Conservation (phyloP, 2,888 invertebrate species). For the Aspidapion aeneum region DNA sequence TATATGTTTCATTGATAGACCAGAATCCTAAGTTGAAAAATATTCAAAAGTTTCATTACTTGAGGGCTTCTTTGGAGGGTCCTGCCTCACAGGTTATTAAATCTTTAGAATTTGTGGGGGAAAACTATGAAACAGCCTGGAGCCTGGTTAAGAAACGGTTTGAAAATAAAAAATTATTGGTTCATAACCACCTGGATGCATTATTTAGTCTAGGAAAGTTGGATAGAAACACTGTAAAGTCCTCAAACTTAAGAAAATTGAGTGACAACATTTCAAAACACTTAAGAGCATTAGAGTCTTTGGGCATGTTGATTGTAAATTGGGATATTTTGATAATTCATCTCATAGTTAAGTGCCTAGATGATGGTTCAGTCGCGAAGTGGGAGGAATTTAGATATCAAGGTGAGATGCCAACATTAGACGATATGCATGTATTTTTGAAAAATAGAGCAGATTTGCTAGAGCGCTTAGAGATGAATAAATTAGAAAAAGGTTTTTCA, state of each 20-base stretch:
- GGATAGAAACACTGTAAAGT: no score
- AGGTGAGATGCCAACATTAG: constrained; percentile 2
- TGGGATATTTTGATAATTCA: constrained; percentile 20
- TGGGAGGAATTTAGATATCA: constrained; percentile 4
- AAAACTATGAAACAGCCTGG: constrained; percentile 22
- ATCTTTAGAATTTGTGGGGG: no score
- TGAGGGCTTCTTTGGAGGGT: no score
- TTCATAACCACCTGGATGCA: constrained; percentile 16
- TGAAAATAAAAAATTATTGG: constrained; percentile 18
- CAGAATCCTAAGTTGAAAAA: no score
- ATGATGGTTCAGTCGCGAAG: constrained; percentile 7
- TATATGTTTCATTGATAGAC: no score
- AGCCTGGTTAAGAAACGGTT: constrained; percentile 15
- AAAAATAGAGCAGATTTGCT: no score
- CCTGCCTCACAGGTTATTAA: no score
- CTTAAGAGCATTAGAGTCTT: constrained; percentile 12
- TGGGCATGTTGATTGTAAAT: constrained; percentile 7
- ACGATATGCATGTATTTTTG: constrained; percentile 12
- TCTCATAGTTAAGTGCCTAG: constrained; percentile 10
- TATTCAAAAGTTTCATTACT: no score
- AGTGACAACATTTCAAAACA: constrained; percentile 11
- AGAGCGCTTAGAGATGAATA: no score
- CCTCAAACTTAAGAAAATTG: constrained; percentile 13
- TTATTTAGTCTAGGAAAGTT: constrained; percentile 15
- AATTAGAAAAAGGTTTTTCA: no score